Conservation (phyloP, 2,888 invertebrate genomes). For the Drosophila hawaiiensis region DNA sequence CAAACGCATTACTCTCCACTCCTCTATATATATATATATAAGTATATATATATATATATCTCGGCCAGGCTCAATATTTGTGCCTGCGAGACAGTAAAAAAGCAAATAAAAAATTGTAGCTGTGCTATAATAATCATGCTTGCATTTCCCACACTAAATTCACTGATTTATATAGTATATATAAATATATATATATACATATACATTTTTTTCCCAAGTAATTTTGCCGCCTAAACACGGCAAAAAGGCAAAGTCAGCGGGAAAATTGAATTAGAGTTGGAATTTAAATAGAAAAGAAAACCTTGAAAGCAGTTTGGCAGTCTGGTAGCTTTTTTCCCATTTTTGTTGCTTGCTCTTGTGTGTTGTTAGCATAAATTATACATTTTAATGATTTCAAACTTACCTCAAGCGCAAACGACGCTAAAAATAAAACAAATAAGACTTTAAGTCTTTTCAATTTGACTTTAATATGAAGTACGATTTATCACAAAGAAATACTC, state of each 20-base stretch:
- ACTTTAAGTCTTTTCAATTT: neutral
- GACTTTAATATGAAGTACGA: neutral
- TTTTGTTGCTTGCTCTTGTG: constrained; percentile 52
- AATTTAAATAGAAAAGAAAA: constrained; percentile 65
- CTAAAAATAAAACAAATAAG: constrained; percentile 16
- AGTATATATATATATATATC: neutral
- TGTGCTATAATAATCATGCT: constrained; percentile 67
- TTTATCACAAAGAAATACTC: neutral
- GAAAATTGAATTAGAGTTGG: constrained; percentile 73
- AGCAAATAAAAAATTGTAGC: constrained; percentile 35
- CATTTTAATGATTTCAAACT: constrained; percentile 70
- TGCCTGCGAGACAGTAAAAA: constrained; percentile 26
- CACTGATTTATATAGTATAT: constrained; percentile 29
- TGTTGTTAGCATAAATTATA: constrained; percentile 46
- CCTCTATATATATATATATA: too few relatives aligned
- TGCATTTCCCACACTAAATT: constrained; percentile 53
- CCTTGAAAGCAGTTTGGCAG: constrained; percentile 10
- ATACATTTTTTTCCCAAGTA: constrained; percentile 38
- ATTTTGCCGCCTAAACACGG: constrained; percentile 48
- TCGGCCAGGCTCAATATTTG: constrained; percentile 29
- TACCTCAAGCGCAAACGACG: constrained; percentile 24
- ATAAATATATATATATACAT: constrained; percentile 18
- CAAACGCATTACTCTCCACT: neutral
- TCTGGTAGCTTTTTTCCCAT: constrained; percentile 13
- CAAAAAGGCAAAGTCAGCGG: constrained; percentile 66